Percentiles rank a stretch among this genome's conserved stretches.
Evolutionary conservation across 2,888 invertebrate genomes (phyloP).

Genomic region (Hydropsyche betteni): DNA sequence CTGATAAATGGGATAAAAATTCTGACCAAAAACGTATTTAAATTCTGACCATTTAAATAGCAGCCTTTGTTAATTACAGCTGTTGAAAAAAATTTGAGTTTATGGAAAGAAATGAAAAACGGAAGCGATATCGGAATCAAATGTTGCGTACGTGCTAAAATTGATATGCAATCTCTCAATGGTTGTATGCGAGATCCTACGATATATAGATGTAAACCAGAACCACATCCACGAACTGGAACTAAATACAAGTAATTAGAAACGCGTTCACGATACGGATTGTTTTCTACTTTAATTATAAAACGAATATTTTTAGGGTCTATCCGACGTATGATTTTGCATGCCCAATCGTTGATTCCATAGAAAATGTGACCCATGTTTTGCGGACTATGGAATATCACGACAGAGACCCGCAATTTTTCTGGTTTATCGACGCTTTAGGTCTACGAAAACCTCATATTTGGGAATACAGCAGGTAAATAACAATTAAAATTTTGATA

Average conservation of each 20-base stretch:
- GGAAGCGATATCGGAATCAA: slow-evolving; percentile 82
- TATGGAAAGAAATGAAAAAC: slow-evolving; percentile 96
- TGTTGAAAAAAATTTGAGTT: slow-evolving; percentile 80
- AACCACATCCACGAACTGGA: slow-evolving; percentile 93
- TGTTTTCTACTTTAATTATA: slow-evolving; percentile 10
- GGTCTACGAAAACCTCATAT: slow-evolving; percentile 90
- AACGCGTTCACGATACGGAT: slow-evolving; percentile 9
- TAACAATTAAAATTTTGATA: neutral
- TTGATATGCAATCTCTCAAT: slow-evolving; percentile 95
- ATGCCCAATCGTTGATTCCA: slow-evolving; percentile 97
- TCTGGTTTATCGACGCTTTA: slow-evolving; percentile 93
- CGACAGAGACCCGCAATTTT: slow-evolving; percentile 97
- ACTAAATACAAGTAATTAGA: slow-evolving; percentile 87
- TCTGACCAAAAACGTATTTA: too few species aligned
- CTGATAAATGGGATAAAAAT: too few species aligned
- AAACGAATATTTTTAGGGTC: slow-evolving; percentile 70
- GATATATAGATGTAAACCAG: slow-evolving; percentile 97
- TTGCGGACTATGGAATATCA: slow-evolving; percentile 98
- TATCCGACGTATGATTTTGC: slow-evolving; percentile 99
- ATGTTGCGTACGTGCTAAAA: slow-evolving; percentile 96
- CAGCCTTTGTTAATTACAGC: slow-evolving; percentile 65
- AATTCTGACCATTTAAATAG: too few species aligned
- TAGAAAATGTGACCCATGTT: slow-evolving; percentile 97
- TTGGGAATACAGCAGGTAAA: slow-evolving; percentile 86
- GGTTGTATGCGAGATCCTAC: slow-evolving; percentile 98